These are phyloP conservation scores for Silvanus unidentatus DNA, from an alignment of 2,888 invertebrate species.

Conservation along the genomic window DNA sequence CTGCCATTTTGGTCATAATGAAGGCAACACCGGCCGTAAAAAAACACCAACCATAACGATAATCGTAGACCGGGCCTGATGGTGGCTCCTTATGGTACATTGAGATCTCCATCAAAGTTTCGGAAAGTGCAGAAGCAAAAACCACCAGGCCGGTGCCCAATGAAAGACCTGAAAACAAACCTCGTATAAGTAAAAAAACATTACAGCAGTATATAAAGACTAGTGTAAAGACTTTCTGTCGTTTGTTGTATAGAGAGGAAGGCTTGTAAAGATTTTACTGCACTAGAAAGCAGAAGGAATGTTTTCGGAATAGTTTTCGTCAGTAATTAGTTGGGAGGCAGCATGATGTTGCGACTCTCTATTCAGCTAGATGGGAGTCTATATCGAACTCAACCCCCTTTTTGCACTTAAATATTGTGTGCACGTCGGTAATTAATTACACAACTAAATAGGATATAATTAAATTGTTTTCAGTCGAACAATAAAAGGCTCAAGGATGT, in stretches of 20 bases:
- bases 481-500: too few species aligned
- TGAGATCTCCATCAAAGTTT: conserved; percentile 51
- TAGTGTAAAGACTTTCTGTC: too few species aligned
- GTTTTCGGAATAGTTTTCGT: conserved; percentile 1
- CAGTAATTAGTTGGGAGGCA: neutral
- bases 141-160: conserved; percentile 57
- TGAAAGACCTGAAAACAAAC: conserved; percentile 51
- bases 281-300: neutral
- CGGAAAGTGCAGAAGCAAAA: conserved; percentile 56
- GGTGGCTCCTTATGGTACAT: conserved; percentile 43
- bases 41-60: conserved; percentile 60
- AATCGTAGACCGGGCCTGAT: conserved; percentile 42
- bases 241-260: too few species aligned
- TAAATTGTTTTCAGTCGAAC: too few species aligned
- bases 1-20: conserved; percentile 55
- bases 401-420: too few species aligned
- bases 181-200: neutral
- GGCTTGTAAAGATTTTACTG: neutral
- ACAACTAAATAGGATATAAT: too few species aligned
- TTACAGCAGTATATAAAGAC: too few species aligned
- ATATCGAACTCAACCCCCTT: too few species aligned
- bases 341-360: neutral
- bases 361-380: too few species aligned
- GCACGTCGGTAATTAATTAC: too few species aligned
- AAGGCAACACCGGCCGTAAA: conserved; percentile 56